Evolutionary conservation across 2,888 invertebrate genomes (phyloP).

Genomic region (Hipparchia semele): DNA sequence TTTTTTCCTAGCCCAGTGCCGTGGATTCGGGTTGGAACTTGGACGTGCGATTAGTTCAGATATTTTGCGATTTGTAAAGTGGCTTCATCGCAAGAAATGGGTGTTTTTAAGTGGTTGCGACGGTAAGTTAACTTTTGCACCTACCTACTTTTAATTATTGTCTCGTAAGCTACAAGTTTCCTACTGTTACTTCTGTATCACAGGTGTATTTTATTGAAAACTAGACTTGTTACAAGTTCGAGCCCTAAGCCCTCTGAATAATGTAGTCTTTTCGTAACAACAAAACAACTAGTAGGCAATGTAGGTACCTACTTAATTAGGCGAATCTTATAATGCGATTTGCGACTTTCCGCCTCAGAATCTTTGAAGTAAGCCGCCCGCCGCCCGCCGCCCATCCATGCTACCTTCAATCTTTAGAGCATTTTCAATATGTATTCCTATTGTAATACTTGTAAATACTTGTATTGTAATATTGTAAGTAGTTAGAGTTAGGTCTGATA

Average conservation of each 20-base stretch:
- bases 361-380: background rate
- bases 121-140: conserved; percentile 60
- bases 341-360: background rate
- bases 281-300: too few species aligned
- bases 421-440: too few species aligned
- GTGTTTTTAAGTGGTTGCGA: conserved; percentile 80
- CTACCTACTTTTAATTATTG: conserved; percentile 20
- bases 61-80: conserved; percentile 53
- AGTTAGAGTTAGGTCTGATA: too few species aligned
- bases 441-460: too few species aligned
- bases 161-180: background rate
- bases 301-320: background rate
- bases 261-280: background rate
- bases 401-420: background rate
- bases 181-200: background rate
- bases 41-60: conserved; percentile 39
- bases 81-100: conserved; percentile 72
- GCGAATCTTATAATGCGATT: background rate
- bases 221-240: too few species aligned
- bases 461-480: too few species aligned
- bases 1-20: conserved; percentile 42
- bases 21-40: conserved; percentile 23
- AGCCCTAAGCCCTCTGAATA: too few species aligned
- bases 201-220: background rate
- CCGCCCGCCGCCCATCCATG: background rate